phyloP scores from a whole-genome alignment of 1,140 invertebrate species.

The Thrips palmi region DNA sequence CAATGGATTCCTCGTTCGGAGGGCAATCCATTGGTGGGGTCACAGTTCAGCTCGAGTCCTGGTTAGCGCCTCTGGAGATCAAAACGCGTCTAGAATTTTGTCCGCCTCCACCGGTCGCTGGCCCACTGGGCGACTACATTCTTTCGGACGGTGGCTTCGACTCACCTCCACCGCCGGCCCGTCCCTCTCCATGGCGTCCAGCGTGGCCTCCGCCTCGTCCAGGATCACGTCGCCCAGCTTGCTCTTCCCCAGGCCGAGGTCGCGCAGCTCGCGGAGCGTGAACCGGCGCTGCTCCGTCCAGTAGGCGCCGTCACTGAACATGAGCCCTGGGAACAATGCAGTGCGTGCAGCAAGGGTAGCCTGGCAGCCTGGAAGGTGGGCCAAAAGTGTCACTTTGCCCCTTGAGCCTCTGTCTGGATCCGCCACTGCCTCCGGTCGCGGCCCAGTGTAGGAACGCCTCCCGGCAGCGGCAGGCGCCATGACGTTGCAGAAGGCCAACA shows the following conservation, averaged over 20 bases:
- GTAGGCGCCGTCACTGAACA: slow-evolving; percentile 49
- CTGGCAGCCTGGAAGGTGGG: no score
- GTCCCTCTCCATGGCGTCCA: slow-evolving; percentile 25
- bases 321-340: slow-evolving; percentile 43
- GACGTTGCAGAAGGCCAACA: no score
- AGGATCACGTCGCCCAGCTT: slow-evolving; percentile 51
- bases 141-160: no score
- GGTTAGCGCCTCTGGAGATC: background rate
- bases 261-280: slow-evolving; percentile 42
- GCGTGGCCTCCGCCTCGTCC: slow-evolving; percentile 33
- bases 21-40: background rate
- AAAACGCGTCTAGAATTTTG: no score
- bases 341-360: no score
- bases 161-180: slow-evolving; percentile 21
- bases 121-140: no score
- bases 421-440: no score
- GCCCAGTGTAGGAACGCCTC: no score
- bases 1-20: background rate
- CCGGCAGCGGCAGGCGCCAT: no score
- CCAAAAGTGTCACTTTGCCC: no score
- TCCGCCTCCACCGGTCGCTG: no score
- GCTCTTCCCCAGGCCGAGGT: slow-evolving; percentile 53
- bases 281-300: slow-evolving; percentile 62
- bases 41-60: background rate
- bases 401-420: no score